phyloP scores from a whole-genome alignment of 2,113 vertebrate genomes.

The Microtus oregoni region DNA sequence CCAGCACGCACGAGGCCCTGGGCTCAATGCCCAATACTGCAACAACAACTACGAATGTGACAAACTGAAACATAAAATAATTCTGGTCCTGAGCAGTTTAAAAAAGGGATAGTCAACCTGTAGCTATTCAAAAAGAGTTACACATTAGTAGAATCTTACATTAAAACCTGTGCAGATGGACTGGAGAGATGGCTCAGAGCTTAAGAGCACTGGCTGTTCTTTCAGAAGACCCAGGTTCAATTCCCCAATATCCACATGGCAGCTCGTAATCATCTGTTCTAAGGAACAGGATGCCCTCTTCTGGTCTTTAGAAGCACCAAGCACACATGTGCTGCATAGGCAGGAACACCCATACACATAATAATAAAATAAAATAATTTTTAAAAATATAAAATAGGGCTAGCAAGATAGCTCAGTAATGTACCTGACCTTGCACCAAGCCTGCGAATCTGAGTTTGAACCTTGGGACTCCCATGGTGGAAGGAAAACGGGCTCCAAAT shows the following conservation, averaged over 20 bases:
- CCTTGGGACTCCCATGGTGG: not conserved
- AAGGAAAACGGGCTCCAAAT: not conserved
- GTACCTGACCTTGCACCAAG: not conserved
- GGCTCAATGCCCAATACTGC: not conserved
- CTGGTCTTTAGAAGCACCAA: not conserved
- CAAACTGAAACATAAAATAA: not conserved
- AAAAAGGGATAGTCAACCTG: no score
- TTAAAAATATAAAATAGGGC: not conserved
- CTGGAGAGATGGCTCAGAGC: no score
- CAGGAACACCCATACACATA: not conserved
- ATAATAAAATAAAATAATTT: not conserved
- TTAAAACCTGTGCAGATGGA: not conserved
- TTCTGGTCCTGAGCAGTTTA: not conserved
- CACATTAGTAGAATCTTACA: not conserved
- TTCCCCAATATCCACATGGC: no score
- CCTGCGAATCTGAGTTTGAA: not conserved
- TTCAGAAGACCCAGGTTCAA: not conserved
- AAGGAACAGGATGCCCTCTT: not conserved
- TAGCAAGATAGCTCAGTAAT: not conserved
- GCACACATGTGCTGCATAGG: no score
- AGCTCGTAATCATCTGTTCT: not conserved
- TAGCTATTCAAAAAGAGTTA: not conserved
- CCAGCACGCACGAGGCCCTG: not conserved
- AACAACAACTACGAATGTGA: not conserved
- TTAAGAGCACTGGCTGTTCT: no score